Evolutionary conservation across 2,113 vertebrate species (phyloP).

Genomic region (Xerus inauris): DNA sequence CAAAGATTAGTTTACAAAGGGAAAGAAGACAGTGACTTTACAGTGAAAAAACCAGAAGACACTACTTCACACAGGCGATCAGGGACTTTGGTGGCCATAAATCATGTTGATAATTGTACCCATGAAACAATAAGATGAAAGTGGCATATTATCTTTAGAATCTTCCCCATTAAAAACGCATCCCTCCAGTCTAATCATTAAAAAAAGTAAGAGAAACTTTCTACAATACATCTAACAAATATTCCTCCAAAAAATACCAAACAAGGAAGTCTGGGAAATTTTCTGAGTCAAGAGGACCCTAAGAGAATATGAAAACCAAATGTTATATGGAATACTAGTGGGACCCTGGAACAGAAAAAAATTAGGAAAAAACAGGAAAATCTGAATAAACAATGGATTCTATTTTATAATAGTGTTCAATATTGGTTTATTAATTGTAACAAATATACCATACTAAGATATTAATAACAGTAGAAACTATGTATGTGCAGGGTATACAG

Average conservation of each 20-base stretch:
- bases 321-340: background rate
- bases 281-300: background rate
- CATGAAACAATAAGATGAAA: background rate
- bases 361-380: background rate
- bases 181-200: background rate
- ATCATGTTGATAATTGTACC: background rate
- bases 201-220: background rate
- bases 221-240: background rate
- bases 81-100: background rate
- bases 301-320: background rate
- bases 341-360: background rate
- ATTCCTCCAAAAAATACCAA: background rate
- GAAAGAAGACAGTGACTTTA: background rate
- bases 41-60: background rate
- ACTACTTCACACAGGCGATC: background rate
- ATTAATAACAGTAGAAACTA: background rate
- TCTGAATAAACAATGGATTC: background rate
- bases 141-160: background rate
- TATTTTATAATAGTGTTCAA: background rate
- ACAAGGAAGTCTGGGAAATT: background rate
- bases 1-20: background rate
- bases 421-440: background rate
- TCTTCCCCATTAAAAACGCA: background rate
- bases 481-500: background rate
- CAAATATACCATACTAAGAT: background rate